These are phyloP conservation scores for Hypselothyrea guttata DNA, from an alignment of 2,888 invertebrate genomes.

Conservation along the genomic window DNA sequence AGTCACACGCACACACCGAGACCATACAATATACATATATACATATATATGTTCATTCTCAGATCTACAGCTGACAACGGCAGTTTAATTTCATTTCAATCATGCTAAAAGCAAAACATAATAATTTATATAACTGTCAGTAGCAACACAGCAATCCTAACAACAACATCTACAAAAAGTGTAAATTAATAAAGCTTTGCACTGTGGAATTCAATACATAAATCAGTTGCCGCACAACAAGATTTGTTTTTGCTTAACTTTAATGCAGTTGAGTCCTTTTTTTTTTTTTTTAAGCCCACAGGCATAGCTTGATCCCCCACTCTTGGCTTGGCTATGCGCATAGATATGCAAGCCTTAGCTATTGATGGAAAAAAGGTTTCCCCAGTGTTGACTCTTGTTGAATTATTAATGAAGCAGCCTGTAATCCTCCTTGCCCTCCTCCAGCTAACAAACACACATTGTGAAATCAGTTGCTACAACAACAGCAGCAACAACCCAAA, in stretches of 20 bases:
- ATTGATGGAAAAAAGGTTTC: slow-evolving; percentile 58
- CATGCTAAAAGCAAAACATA: slow-evolving; percentile 77
- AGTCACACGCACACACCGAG: slow-evolving; percentile 23
- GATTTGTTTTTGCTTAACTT: slow-evolving; percentile 37
- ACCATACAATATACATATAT: neutral
- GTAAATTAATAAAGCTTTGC: slow-evolving; percentile 62
- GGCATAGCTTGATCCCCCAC: neutral
- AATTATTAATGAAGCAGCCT: slow-evolving; percentile 73
- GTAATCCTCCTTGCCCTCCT: slow-evolving; percentile 2
- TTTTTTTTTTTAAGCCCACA: slow-evolving; percentile 11
- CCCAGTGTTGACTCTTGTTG: slow-evolving; percentile 49
- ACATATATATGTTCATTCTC: slow-evolving; percentile 6
- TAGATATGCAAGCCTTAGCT: slow-evolving; percentile 23
- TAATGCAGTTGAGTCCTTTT: slow-evolving; percentile 41
- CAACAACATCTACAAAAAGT: slow-evolving; percentile 44
- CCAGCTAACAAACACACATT: slow-evolving; percentile 16
- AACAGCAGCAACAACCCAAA: slow-evolving; percentile 24
- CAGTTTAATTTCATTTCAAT: slow-evolving; percentile 77
- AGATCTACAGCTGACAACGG: slow-evolving; percentile 51
- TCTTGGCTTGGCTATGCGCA: slow-evolving; percentile 2
- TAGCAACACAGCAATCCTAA: slow-evolving; percentile 18
- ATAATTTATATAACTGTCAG: slow-evolving; percentile 76
- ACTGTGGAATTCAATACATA: slow-evolving; percentile 26
- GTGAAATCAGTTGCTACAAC: slow-evolving; percentile 57
- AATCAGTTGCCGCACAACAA: slow-evolving; percentile 39